Percentiles rank a stretch among this genome's conserved stretches.
These are phyloP conservation scores for Drosophila prosaltans DNA, from an alignment of 1,140 invertebrate genomes.

Conservation along the genomic window DNA sequence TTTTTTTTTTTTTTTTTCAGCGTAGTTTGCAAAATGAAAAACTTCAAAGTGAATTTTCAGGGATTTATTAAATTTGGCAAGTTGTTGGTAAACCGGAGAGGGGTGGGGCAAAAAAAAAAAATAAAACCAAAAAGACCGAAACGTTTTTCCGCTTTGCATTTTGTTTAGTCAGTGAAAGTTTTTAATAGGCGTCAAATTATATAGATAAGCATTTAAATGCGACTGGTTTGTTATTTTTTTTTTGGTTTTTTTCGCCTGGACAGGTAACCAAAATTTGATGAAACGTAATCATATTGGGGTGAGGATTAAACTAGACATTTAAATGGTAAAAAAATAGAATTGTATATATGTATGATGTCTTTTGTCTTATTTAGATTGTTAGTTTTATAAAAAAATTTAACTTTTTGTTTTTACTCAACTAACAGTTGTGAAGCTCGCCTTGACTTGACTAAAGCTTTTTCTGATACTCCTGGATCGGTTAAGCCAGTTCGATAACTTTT, in stretches of 20 bases:
- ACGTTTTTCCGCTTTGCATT: slow-evolving; percentile 18
- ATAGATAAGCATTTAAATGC: slow-evolving; percentile 18
- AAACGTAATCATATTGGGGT: not conserved
- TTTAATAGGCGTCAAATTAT: slow-evolving; percentile 50
- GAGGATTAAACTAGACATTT: no score
- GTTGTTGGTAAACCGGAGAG: no score
- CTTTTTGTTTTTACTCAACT: no score
- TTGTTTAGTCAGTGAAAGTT: slow-evolving; percentile 56
- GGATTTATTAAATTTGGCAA: slow-evolving; percentile 51
- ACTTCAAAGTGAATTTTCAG: slow-evolving; percentile 61
- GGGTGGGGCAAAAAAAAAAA: not conserved
- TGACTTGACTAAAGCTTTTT: no score
- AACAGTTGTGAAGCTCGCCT: no score
- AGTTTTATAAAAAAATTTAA: no score
- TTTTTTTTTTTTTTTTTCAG: slow-evolving; percentile 17
- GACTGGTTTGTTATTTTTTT: not conserved
- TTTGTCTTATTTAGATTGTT: no score
- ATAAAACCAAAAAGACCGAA: slow-evolving; percentile 3
- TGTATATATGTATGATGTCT: no score
- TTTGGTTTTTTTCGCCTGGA: not conserved
- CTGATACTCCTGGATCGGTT: no score
- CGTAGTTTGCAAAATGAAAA: slow-evolving; percentile 32
- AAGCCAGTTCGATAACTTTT: no score
- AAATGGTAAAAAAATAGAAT: no score
- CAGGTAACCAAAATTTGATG: not conserved